Conservation (phyloP, 2,888 invertebrate genomes). For the Thereva unica region DNA sequence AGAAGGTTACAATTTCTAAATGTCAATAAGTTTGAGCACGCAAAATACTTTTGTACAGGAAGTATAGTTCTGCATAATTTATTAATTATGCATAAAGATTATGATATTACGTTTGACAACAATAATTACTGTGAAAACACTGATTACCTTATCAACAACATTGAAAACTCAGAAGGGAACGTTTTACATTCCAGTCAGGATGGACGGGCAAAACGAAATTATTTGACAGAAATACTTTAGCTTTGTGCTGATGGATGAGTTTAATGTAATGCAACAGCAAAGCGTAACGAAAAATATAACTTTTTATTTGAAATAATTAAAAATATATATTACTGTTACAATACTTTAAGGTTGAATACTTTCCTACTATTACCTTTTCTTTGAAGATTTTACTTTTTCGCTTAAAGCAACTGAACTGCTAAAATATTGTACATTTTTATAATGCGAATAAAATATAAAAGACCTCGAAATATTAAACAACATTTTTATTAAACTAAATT, state of each 20-base stretch:
- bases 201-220: not conserved
- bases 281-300: too few species aligned
- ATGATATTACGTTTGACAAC: not conserved
- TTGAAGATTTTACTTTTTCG: too few species aligned
- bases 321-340: too few species aligned
- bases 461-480: not conserved
- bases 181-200: not conserved
- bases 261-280: not conserved
- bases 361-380: too few species aligned
- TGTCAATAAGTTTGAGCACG: not conserved
- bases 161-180: too few species aligned
- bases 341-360: too few species aligned
- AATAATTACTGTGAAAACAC: not conserved
- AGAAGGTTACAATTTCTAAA: not conserved
- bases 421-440: not conserved
- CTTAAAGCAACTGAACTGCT: too few species aligned
- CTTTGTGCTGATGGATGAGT: not conserved
- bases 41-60: not conserved
- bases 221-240: not conserved
- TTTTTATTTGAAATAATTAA: too few species aligned
- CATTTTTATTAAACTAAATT: not conserved
- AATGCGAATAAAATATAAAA: not conserved
- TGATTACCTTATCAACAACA: not conserved
- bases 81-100: not conserved
- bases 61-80: not conserved